These are phyloP conservation scores for Strigamia crassipes DNA, from an alignment of 2,888 invertebrate species.

Conservation along the genomic window DNA sequence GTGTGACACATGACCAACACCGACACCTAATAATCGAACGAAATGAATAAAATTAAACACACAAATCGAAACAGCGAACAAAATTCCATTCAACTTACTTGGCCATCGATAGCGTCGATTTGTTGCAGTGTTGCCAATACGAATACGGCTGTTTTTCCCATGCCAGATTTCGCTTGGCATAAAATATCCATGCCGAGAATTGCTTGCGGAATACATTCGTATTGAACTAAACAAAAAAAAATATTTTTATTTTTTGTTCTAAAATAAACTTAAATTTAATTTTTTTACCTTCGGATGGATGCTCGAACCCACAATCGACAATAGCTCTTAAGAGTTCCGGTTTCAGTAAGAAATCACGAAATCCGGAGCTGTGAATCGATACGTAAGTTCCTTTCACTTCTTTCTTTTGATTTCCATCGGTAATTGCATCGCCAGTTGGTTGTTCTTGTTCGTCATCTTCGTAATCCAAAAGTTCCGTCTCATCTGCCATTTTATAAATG, in stretches of 20 bases:
- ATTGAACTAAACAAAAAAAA: too few relatives aligned
- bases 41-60: too few relatives aligned
- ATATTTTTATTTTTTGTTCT: too few relatives aligned
- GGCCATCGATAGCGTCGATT: constrained; percentile 92
- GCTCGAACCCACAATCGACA: constrained; percentile 98
- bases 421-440: constrained; percentile 67
- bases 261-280: too few relatives aligned
- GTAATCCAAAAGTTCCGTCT: constrained; percentile 43
- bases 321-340: constrained; percentile 96
- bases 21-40: too few relatives aligned
- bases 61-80: too few relatives aligned
- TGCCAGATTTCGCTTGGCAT: constrained; percentile 99
- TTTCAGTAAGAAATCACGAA: constrained; percentile 95
- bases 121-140: constrained; percentile 98
- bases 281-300: constrained; percentile 99
- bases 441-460: constrained; percentile 60
- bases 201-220: constrained; percentile 99
- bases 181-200: constrained; percentile 99
- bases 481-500: constrained; percentile 25
- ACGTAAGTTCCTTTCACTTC: constrained; percentile 97
- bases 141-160: constrained; percentile 99
- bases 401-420: constrained; percentile 67
- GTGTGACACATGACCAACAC: constrained; percentile 99
- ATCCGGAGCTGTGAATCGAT: constrained; percentile 98
- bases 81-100: too few relatives aligned